Percentiles rank a stretch among this genome's conserved stretches.
phyloP scores from a whole-genome alignment of 2,888 invertebrate species.

The Cephus nigrinus region DNA sequence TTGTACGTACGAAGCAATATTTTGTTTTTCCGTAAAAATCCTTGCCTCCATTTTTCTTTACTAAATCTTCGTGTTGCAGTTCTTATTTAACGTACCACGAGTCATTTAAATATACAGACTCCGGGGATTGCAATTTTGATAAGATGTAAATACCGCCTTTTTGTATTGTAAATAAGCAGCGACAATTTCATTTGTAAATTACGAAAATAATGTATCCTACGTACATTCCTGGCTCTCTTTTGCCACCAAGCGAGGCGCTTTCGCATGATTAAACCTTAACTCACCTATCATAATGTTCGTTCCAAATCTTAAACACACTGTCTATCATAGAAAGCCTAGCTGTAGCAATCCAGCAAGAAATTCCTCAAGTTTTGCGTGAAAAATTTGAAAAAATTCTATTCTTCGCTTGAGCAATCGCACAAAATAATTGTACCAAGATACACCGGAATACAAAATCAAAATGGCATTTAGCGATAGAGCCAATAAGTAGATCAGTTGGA shows the following conservation, averaged over 20 bases:
- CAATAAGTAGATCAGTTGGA: not conserved
- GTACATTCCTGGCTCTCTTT: not conserved
- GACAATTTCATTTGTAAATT: not conserved
- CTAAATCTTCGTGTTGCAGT: not conserved
- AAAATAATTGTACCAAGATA: not conserved
- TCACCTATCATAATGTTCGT: slow-evolving; percentile 42
- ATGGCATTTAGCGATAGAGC: not conserved
- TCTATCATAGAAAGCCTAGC: slow-evolving; percentile 46
- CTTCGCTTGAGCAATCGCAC: not conserved
- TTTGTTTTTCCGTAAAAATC: not conserved
- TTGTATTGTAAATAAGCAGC: not conserved
- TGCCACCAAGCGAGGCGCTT: slow-evolving; percentile 1
- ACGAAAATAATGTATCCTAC: not conserved
- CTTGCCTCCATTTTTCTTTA: not conserved
- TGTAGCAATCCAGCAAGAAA: slow-evolving; percentile 36
- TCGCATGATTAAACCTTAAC: slow-evolving; percentile 22
- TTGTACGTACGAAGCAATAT: no score
- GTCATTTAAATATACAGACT: not conserved
- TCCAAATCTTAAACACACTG: slow-evolving; percentile 47
- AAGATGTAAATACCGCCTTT: not conserved
- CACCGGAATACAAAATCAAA: not conserved
- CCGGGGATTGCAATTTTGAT: not conserved
- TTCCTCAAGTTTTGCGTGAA: slow-evolving; percentile 32
- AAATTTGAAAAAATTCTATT: not conserved
- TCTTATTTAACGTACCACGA: not conserved